Evolutionary conservation across 2,888 invertebrate species (phyloP), one percentile per base, ranked within the genome.

Genomic region (Cotesia congregata): DNA sequence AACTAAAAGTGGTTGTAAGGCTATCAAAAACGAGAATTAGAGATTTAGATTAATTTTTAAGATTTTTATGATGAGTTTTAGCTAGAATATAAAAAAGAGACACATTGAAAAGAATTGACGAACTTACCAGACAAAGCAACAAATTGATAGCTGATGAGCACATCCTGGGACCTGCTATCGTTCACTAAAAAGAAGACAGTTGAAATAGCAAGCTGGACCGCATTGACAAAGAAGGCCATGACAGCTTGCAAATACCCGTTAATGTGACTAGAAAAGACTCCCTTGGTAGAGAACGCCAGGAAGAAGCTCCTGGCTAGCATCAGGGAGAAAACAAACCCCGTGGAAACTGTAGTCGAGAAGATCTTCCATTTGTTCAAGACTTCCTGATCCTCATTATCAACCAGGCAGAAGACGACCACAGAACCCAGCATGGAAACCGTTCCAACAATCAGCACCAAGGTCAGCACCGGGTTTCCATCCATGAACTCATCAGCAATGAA

Each of bases 221-320:
- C 90, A 59, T 92, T 91, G 84, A 93, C 93, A 83, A 94, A 93
- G 67, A 93, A 90, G 75, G 92, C 91, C 82, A 94, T 91, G 15
- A 93, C 90, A 0, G 92, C 90, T 85, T 94, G 94, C 6, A 94
- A 91, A 62, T 93, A 92, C 3, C 94, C 94, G 80, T 94, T 93
- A 6, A 94, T 92, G 83, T 94, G 94, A 4, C 93, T 93, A 79
- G 93, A 91, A 80, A 94, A 93, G 0, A 94, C 93, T 0, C 93
- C 92, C 77, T 93, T 93, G 77, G 92, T 93, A 68, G 93, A 93
- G 1, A 93, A 93, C 0, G 93, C 93, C 68, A 94, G 87, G 88
- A 94, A 92, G 5, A 94, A 90, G 1, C 92, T 91, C 15, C 94
- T 90, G 7, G 94, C 92, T 6, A 94, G 89, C 83, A 94, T 90